Evolutionary conservation across 2,888 invertebrate genomes (phyloP).

Genomic region (Lasius platythorax): DNA sequence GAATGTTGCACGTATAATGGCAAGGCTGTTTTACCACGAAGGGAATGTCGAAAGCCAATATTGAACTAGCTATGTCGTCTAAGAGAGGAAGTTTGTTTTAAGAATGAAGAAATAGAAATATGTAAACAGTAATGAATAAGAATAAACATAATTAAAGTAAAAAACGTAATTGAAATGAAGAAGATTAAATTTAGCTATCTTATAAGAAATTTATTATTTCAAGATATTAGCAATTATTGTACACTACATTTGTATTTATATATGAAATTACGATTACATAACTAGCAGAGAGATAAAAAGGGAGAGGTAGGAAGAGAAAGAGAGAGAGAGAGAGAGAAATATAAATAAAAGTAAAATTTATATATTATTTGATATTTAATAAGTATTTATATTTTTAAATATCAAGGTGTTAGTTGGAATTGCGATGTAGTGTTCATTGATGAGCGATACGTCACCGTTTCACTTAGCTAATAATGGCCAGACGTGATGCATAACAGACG

Average conservation of each 20-base stretch:
- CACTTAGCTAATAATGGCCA: slow-evolving; percentile 59
- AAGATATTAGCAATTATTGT: neutral
- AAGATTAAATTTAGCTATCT: neutral
- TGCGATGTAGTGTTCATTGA: slow-evolving; percentile 20
- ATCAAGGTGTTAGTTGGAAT: slow-evolving; percentile 6
- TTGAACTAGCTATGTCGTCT: neutral
- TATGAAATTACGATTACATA: neutral
- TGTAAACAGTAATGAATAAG: neutral
- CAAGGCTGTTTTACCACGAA: slow-evolving; percentile 21
- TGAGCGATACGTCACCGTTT: slow-evolving; percentile 24
- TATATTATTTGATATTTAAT: neutral
- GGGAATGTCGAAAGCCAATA: neutral
- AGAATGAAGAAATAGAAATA: neutral
- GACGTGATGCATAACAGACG: slow-evolving; percentile 65
- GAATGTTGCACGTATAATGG: slow-evolving; percentile 8
- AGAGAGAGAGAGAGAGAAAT: neutral
- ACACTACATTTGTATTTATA: neutral
- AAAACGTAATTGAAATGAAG: neutral
- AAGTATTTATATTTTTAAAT: slow-evolving; percentile 12
- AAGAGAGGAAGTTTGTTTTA: neutral
- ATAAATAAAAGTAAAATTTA: neutral
- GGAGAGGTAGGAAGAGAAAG: neutral
- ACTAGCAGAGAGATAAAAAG: neutral
- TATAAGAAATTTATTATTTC: neutral
- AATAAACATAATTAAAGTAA: neutral